Base-by-base conservation (phyloP, 2,113 vertebrate genomes). In the Alexandromys fortis region DNA sequence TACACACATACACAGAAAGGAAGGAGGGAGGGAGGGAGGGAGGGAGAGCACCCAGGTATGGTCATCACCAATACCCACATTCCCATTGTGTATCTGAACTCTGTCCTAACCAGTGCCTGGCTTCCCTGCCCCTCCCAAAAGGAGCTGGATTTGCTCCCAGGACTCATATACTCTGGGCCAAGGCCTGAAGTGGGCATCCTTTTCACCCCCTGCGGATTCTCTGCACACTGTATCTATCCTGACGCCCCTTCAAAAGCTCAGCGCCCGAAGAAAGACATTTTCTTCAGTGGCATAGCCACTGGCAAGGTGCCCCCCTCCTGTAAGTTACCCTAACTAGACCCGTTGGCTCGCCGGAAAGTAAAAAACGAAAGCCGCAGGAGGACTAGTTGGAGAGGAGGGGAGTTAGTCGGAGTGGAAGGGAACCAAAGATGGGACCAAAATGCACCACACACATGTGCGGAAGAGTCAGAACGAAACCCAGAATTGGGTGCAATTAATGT, bases 11-110 rank as follows among this genome's bases (percentile, higher is more conserved):
- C 12, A 63, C 35, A 85, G 3, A 5, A 5, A n/a, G 4, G 13
- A 24, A 12, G 52, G 4, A 26, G 7, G 24, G 13, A 19, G 1
- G 7, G 4, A 9, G 8, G 5, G 0, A 55, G 5, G 5, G 19
- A 58, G 58, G 58, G 58, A 58, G 58, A 45, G 38, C 14, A 33
- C 19, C 33, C 61, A 8, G n/a, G 17, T 8, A 21, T 77, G 14
- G 3, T 49, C 49, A 42, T 45, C 28, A 30, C 52, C 26, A n/a
- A 89, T 21, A n/a, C 13, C 61, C 22, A 28, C 24, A 35, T 21
- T 33, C 87, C 61, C 49, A 7, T 0, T 7, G 1, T 94, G 35
- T 28, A 16, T 72, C 47, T 94, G 30, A 92, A 67, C n/a, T 89
- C 70, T 65, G 17, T n/a, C 52, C 16, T 52, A 67, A 42, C 28